A percentile compares a stretch with the other conserved stretches of the same genome.
phyloP scores from a whole-genome alignment of 2,888 invertebrate genomes.

The Ophioninae sp. region DNA sequence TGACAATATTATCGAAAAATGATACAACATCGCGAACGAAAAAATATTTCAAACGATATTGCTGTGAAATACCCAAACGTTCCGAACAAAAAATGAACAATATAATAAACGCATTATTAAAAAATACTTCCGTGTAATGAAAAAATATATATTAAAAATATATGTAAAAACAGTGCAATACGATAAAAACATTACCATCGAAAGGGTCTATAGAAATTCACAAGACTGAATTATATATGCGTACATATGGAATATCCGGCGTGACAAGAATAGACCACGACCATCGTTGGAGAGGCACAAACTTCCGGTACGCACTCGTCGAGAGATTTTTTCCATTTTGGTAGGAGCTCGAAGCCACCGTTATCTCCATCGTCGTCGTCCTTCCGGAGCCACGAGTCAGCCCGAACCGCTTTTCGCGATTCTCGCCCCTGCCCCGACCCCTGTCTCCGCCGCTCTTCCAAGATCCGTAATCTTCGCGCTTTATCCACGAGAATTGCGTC shows the following conservation, averaged over 20 bases:
- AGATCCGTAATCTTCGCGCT: background rate
- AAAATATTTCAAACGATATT: too few species aligned
- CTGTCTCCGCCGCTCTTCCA: background rate
- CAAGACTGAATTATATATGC: background rate
- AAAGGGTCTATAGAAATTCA: background rate
- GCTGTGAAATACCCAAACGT: background rate
- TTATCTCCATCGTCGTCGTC: constrained; percentile 1
- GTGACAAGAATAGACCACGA: background rate
- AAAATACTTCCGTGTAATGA: background rate
- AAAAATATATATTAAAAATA: too few species aligned
- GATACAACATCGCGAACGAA: background rate
- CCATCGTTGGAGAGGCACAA: background rate
- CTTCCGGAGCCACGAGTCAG: background rate
- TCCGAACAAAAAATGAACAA: background rate
- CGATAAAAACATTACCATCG: too few species aligned
- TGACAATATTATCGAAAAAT: too few species aligned
- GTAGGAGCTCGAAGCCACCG: background rate
- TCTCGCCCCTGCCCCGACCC: background rate
- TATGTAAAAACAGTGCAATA: too few species aligned
- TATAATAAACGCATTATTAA: background rate
- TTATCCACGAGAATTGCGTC: background rate
- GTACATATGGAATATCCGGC: too few species aligned
- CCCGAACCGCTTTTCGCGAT: background rate
- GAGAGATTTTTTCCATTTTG: background rate
- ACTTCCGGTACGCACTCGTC: background rate